Evolutionary conservation across 2,888 invertebrate species (phyloP), one percentile per base, ranked within the genome.

Genomic region (Pristionchus exspectatus): DNA sequence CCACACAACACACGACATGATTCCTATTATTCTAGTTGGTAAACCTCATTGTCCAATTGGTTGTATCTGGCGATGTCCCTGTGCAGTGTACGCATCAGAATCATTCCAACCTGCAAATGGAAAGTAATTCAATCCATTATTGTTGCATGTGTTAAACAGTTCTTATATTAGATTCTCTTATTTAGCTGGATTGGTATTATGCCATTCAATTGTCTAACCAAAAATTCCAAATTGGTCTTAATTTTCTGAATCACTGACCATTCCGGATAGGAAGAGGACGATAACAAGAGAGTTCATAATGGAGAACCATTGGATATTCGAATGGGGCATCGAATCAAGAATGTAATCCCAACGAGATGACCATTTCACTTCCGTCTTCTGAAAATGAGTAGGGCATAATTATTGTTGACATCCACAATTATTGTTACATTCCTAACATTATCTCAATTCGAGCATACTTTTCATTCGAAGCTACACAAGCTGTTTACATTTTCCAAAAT

Each of bases 341-440:
- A 99, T 98, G 95, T 99, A 99, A 96, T 99, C 99, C 99, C 99
- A 99, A 94, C 99, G 96, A 0, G 98, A 98, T 0, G 98, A 98
- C 99, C 99, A 99, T 96, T 98, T 98, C 24, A 98, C 95, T 5
- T 95, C 91, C 24, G 94, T 95, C 90, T 95, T 94, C 91, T 94
- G 89, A 21, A 89, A 72, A 21, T 59, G 44, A 54, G 3, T 3
- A 10, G 21, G 9, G 44, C 44, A 7, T 50, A 7, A 50, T 9
- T 50, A 50, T 50, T 50, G 7, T 38, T 5, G 5, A 38, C 44
- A 50, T 50, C 44, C 44, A 50, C 44, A 3, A 74, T 38, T 30
- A 27, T 30, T 69, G 14, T 1, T 69, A 30, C 30, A n/a, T 69
- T 5, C 3, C 38, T 38, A 3, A 5, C 38, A 38, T 38, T n/a